Percentiles rank a stretch among this genome's conserved stretches.
Conservation (phyloP, 64 coral and sea anemone species). For the Platygyra sinensis region DNA sequence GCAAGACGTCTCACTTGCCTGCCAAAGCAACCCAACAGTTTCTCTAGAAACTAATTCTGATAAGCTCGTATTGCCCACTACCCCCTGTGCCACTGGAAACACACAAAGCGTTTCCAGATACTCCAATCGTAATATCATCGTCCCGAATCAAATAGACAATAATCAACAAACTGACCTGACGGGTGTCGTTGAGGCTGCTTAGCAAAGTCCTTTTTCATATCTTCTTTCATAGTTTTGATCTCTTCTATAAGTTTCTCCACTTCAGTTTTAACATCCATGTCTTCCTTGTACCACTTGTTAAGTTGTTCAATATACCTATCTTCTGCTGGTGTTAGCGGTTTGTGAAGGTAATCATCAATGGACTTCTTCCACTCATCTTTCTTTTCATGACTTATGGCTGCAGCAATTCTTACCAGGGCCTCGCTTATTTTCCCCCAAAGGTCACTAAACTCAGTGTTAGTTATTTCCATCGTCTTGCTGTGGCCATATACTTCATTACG, state of each 20-base stretch:
- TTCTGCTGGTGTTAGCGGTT: background rate
- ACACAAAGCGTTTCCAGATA: too few relatives aligned
- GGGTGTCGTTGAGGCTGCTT: background rate
- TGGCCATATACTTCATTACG: conserved; percentile 34
- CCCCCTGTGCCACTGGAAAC: too few relatives aligned
- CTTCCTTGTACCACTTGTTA: conserved; percentile 7
- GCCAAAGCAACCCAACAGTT: too few relatives aligned
- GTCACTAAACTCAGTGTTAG: background rate
- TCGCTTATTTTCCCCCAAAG: conserved; percentile 28
- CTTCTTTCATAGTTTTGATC: background rate
- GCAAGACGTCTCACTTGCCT: too few relatives aligned
- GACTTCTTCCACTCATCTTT: conserved; percentile 35
- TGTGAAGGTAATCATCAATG: background rate
- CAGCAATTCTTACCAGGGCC: conserved; percentile 11
- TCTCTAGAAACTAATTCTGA: too few relatives aligned
- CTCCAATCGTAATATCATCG: too few relatives aligned
- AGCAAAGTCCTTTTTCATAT: background rate
- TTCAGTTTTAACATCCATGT: conserved; percentile 11
- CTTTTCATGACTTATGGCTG: background rate
- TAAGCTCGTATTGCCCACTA: too few relatives aligned
- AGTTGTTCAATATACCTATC: conserved; percentile 7
- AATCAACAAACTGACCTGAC: too few relatives aligned
- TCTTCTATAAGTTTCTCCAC: background rate
- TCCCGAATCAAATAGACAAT: too few relatives aligned
- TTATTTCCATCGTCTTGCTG: conserved; percentile 19